Percentiles rank a stretch among this genome's conserved stretches.
These are phyloP conservation scores for Anseranas semipalmata DNA, from an alignment of 2,113 vertebrate genomes.

Conservation along the genomic window DNA sequence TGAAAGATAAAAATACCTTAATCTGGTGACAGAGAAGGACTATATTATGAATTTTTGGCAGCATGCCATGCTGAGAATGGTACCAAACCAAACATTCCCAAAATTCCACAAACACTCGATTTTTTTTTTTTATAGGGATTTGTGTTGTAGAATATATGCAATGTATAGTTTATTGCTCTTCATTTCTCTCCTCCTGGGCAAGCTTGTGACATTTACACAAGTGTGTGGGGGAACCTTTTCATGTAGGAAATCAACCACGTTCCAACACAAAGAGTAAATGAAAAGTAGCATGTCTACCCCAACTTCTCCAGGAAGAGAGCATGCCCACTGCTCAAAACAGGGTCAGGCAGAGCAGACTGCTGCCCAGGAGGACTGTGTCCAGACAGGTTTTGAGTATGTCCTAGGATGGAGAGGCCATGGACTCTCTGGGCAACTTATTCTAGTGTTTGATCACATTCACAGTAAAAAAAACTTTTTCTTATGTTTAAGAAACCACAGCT, in stretches of 20 bases:
- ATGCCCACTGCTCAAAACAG: background rate
- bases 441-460: background rate
- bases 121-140: background rate
- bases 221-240: background rate
- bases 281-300: background rate
- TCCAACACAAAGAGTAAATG: background rate
- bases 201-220: background rate
- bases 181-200: background rate
- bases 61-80: background rate
- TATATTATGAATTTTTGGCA: background rate
- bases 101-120: background rate
- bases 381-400: accelerated
- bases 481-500: background rate
- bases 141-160: background rate
- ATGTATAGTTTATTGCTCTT: background rate
- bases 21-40: background rate
- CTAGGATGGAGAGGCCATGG: background rate
- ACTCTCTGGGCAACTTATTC: background rate
- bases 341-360: accelerated
- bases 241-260: background rate
- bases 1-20: background rate
- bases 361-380: background rate
- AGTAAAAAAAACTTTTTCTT: background rate
- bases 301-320: background rate
- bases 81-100: background rate